Base-by-base conservation (phyloP, 2,888 invertebrate genomes). In the Acrobasis suavella region DNA sequence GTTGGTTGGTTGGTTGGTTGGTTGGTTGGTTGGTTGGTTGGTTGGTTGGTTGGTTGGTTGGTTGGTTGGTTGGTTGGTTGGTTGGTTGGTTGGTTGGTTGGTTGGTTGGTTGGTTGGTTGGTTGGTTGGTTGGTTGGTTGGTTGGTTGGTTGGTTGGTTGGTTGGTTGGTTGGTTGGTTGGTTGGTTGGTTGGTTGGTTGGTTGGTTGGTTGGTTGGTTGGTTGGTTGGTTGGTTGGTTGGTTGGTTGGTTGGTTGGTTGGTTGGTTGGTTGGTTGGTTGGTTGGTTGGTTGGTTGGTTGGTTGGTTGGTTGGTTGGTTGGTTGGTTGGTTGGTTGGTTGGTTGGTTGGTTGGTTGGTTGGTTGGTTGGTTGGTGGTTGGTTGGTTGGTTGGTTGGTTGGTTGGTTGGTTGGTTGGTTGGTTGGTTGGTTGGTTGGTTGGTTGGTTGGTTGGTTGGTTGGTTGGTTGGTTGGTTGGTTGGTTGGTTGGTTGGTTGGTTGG, bases 331-430 rank as follows among this genome's bases (percentile, higher is more conserved):
- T 63, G 49, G 62, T 38, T 38, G 62, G 55, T 62, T 49, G 62
- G 55, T 62, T 55, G 49, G 55, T 38, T 38, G 55, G 42, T 55
- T 49, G 55, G 62, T 59, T 63, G 50, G 63, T 38, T 38, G 63
- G 54, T 63, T 50, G 63, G 49, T 60, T 50, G 50, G 60, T 32
- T 55, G 37, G 38, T 50, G 62, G 32, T 58, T 38, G 61, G 61
- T 61, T 54, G 51, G 62, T 51, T 61, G 61, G 51, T 61, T 38
- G 64, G 61, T 64, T 64, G 64, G 59, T 65, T 37, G 64, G 61
- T 64, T 61, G 46, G 61, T 51, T 52, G 63, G 50, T 65, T 54
- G 63, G 63, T 63, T 63, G 38, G 38, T 38, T 38, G 38, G 38
- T 38, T 38, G 38, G 38, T 38, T 38, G 42, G 52, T 50, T 14